These are phyloP conservation scores for Pseudopodoces humilis DNA, from an alignment of 2,113 vertebrate species.

Conservation along the genomic window DNA sequence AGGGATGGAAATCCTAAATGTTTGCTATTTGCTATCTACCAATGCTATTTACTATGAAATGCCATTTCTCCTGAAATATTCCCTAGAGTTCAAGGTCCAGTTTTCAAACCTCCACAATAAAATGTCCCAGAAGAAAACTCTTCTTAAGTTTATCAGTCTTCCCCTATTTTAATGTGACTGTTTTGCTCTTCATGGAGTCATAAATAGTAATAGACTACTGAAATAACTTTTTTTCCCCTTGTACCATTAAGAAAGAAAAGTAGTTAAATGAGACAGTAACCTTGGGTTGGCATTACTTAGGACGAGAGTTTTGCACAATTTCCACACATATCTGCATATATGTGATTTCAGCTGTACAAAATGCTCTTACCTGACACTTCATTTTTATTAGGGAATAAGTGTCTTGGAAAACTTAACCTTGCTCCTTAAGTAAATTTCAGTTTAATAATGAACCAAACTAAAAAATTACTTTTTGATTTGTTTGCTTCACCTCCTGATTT, in stretches of 20 bases:
- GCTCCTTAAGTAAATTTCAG: not conserved
- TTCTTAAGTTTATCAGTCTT: not conserved
- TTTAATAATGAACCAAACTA: not conserved
- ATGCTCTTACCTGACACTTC: not conserved
- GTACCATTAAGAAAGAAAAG: not conserved
- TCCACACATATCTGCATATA: not conserved
- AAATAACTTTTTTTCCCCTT: not conserved
- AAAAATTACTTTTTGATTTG: not conserved
- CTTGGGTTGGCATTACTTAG: not conserved
- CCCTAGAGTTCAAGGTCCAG: rapidly evolving
- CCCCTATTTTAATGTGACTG: not conserved
- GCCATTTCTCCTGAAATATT: not conserved
- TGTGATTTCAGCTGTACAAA: not conserved
- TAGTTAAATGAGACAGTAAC: not conserved
- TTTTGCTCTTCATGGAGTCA: not conserved
- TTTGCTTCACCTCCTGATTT: not conserved
- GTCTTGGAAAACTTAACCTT: not conserved
- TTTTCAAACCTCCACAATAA: not conserved
- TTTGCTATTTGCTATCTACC: not conserved
- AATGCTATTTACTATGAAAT: not conserved
- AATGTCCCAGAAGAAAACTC: not conserved
- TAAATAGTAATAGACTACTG: not conserved
- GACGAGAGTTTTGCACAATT: not conserved
- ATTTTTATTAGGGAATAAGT: not conserved
- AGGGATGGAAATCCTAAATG: not conserved